Conservation (phyloP, 2,888 invertebrate genomes). For the Philereme transversata region DNA sequence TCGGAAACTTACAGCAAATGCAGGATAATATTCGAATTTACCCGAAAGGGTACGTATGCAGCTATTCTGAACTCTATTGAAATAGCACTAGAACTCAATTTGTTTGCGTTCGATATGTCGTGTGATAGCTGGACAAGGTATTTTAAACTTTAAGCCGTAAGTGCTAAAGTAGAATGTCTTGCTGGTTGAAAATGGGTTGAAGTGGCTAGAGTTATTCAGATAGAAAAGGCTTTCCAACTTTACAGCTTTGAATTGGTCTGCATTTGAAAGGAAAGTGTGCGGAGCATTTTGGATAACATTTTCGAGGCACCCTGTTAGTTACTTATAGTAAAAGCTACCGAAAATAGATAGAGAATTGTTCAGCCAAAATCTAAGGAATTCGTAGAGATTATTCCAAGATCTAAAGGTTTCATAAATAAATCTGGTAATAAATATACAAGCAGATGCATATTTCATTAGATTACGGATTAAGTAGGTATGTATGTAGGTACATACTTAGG, state of each 20-base stretch:
- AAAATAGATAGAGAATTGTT: not conserved
- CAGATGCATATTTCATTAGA: too few species aligned
- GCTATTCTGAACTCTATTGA: slow-evolving; percentile 32
- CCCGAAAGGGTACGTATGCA: slow-evolving; percentile 32
- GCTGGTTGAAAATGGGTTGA: slow-evolving; percentile 16
- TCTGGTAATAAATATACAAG: too few species aligned
- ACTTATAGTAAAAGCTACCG: slow-evolving; percentile 8
- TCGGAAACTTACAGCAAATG: slow-evolving; percentile 37
- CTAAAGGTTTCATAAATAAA: too few species aligned
- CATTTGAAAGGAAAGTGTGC: slow-evolving; percentile 28
- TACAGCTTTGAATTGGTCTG: slow-evolving; percentile 30
- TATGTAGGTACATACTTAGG: too few species aligned
- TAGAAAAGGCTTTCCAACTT: slow-evolving; percentile 26
- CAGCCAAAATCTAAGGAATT: too few species aligned
- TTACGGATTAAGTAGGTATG: too few species aligned
- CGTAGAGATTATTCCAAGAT: too few species aligned
- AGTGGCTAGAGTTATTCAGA: slow-evolving; percentile 29
- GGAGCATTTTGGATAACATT: slow-evolving; percentile 25
- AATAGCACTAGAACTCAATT: slow-evolving; percentile 22
- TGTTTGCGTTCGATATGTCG: slow-evolving; percentile 17
- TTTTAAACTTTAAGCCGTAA: slow-evolving; percentile 18
- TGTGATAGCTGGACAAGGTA: slow-evolving; percentile 13
- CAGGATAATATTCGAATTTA: slow-evolving; percentile 37
- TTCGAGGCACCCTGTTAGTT: slow-evolving; percentile 9
- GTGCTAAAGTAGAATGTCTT: slow-evolving; percentile 18